Conservation (phyloP, 2,888 invertebrate species). For the Trichogramma dendrolimi region DNA sequence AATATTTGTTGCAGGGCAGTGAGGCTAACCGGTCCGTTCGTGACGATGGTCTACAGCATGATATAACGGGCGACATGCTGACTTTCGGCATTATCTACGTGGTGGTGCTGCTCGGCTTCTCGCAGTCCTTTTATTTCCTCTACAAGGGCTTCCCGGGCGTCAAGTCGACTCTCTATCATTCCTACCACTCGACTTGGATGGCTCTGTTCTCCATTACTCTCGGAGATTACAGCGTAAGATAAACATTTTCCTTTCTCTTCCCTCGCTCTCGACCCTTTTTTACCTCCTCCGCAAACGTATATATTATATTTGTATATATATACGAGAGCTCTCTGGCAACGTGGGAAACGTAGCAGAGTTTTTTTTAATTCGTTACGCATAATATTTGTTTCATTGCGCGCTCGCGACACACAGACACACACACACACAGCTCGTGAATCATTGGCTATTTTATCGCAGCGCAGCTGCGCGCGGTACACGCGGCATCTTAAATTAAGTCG, state of each 20-base stretch:
- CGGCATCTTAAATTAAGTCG: no score
- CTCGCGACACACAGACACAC: no score
- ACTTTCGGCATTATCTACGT: constrained; percentile 96
- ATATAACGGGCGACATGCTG: constrained; percentile 98
- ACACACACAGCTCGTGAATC: no score
- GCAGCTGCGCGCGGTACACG: no score
- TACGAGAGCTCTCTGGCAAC: no score
- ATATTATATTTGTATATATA: no score
- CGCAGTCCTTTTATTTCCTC: constrained; percentile 91
- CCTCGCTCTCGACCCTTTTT: background rate
- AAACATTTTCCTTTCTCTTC: constrained; percentile 12
- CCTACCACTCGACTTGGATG: constrained; percentile 92
- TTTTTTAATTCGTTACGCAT: no score
- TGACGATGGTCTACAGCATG: constrained; percentile 99
- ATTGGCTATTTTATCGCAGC: no score
- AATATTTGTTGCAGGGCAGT: constrained; percentile 67
- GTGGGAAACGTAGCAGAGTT: no score
- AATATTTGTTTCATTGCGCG: no score
- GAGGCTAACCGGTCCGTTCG: constrained; percentile 94
- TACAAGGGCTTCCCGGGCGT: constrained; percentile 86
- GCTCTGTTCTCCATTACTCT: constrained; percentile 95
- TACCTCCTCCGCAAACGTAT: no score
- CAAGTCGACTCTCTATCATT: constrained; percentile 74
- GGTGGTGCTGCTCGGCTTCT: constrained; percentile 91
- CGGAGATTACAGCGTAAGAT: constrained; percentile 93